A percentile compares a stretch with the other conserved stretches of the same genome.
These are phyloP conservation scores for Conus betulinus DNA, from an alignment of 1,140 invertebrate species.

Conservation along the genomic window DNA sequence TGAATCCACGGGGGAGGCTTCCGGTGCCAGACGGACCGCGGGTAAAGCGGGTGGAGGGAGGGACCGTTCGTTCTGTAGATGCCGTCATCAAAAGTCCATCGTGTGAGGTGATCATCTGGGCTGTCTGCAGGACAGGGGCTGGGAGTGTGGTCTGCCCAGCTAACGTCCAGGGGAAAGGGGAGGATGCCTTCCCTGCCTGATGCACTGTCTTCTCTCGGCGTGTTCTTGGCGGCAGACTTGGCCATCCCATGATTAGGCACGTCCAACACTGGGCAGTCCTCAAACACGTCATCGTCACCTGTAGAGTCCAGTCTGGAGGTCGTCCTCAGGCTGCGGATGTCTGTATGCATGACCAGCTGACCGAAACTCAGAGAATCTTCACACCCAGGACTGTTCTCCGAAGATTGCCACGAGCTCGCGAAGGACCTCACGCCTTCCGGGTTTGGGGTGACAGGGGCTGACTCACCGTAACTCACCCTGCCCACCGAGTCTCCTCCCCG, in stretches of 20 bases:
- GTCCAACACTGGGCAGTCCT: background rate
- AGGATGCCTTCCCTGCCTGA: background rate
- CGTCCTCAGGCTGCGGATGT: background rate
- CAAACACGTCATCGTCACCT: slow-evolving; percentile 18
- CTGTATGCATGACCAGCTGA: background rate
- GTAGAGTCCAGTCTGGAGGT: slow-evolving; percentile 11
- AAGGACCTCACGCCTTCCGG: no score
- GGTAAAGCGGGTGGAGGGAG: background rate
- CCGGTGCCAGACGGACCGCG: background rate
- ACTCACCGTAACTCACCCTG: no score
- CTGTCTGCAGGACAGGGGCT: background rate
- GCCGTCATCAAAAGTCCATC: background rate
- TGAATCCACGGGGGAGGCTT: background rate
- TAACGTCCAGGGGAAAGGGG: background rate
- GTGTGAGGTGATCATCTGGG: background rate
- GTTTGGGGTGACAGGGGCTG: no score
- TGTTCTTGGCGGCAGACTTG: background rate
- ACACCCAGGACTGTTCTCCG: no score
- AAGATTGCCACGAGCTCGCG: no score
- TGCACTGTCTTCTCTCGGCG: background rate
- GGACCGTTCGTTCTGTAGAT: background rate
- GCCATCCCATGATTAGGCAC: background rate
- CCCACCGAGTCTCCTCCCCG: no score
- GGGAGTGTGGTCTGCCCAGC: background rate
- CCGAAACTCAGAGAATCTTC: no score